phyloP scores from a whole-genome alignment of 2,113 vertebrate species.

The Amia ocellicauda region DNA sequence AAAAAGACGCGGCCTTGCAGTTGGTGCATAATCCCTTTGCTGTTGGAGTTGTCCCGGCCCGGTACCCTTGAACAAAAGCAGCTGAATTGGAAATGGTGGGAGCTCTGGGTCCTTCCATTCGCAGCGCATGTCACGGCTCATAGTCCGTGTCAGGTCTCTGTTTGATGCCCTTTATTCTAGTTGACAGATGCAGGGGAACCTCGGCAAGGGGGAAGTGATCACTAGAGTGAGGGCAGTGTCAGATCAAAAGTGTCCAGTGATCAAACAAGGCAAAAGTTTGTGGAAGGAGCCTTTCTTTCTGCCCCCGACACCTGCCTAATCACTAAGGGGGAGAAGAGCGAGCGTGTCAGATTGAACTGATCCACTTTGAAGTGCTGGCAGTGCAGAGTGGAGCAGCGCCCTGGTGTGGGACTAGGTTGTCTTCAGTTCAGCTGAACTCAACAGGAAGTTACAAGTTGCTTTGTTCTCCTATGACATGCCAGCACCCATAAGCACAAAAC shows the following conservation, averaged over 20 bases:
- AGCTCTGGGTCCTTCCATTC: constrained; percentile 61
- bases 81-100: constrained; percentile 76
- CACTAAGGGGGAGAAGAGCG: constrained; percentile 61
- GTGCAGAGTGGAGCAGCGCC: constrained; percentile 49
- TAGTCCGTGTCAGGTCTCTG: constrained; percentile 68
- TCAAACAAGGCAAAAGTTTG: constrained; percentile 72
- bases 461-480: not conserved
- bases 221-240: constrained; percentile 67
- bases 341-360: constrained; percentile 63
- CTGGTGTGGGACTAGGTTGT: constrained; percentile 52
- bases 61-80: constrained; percentile 73
- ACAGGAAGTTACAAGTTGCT: constrained; percentile 26
- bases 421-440: constrained; percentile 53
- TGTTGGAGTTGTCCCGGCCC: constrained; percentile 60
- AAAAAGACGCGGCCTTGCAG: constrained; percentile 65
- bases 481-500: not conserved
- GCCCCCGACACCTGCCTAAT: constrained; percentile 64
- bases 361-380: constrained; percentile 68
- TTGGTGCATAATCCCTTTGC: constrained; percentile 74
- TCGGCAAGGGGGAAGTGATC: constrained; percentile 70
- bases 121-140: constrained; percentile 63
- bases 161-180: constrained; percentile 78
- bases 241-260: constrained; percentile 75
- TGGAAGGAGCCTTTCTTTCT: constrained; percentile 49
- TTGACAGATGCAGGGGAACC: constrained; percentile 75